Conservation (phyloP, 2,113 vertebrate species). For the Elephas maximus region DNA sequence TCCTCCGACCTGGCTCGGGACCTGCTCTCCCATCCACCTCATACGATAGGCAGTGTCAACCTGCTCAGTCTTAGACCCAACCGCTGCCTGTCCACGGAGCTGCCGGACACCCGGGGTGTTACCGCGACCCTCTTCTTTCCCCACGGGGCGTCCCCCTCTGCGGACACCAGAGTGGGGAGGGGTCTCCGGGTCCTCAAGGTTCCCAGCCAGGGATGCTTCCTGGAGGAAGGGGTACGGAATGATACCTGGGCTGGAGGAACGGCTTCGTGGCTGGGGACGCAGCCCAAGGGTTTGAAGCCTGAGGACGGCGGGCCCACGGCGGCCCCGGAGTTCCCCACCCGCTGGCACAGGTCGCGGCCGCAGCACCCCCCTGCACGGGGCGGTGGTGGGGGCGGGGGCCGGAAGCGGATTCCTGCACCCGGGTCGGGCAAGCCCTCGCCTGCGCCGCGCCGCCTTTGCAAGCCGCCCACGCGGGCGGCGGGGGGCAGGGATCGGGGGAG, state of each 20-base stretch:
- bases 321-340: not conserved
- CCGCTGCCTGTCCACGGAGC: not conserved
- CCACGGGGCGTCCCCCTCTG: not conserved
- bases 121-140: not conserved
- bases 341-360: not conserved
- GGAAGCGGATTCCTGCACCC: not conserved
- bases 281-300: fast-evolving
- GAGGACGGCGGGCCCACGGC: fast-evolving
- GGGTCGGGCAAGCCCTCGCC: not conserved
- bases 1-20: fast-evolving
- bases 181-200: not conserved
- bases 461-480: not conserved
- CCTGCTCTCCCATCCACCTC: not conserved
- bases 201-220: not conserved
- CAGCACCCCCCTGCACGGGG: not conserved
- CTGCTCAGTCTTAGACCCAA: not conserved
- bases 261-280: not conserved
- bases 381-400: not conserved
- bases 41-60: fast-evolving
- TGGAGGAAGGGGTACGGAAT: not conserved
- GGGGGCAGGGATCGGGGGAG: not conserved
- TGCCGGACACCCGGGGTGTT: not conserved
- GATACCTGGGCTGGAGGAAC: fast-evolving
- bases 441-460: not conserved
- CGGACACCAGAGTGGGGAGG: not conserved